Conservation (phyloP, 2,113 vertebrate genomes). For the Pachyramphus minor region DNA sequence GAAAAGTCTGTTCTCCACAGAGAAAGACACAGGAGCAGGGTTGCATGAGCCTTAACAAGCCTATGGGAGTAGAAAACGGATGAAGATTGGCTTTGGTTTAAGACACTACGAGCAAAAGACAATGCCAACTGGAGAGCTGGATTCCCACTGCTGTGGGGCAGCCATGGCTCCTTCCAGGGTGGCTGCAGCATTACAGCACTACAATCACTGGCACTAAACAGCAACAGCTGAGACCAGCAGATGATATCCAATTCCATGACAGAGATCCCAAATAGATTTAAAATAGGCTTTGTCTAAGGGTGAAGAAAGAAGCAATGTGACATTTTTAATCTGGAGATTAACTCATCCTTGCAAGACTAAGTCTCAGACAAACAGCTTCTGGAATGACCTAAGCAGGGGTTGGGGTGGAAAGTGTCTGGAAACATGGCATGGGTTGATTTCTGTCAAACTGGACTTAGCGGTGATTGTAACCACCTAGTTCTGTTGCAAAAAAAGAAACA, state of each 20-base stretch:
- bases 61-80: not conserved
- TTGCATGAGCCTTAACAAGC: not conserved
- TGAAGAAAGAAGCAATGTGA: not conserved
- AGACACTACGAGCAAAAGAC: not conserved
- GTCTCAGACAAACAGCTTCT: not conserved
- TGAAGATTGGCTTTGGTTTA: not conserved
- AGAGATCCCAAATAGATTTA: not conserved
- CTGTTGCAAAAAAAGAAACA: not conserved
- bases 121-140: not conserved
- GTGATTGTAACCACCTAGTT: not conserved
- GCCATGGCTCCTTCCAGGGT: not conserved
- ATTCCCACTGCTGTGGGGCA: not conserved
- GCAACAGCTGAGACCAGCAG: not conserved
- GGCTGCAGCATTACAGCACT: not conserved
- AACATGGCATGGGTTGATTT: not conserved
- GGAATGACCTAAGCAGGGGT: not conserved
- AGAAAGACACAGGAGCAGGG: not conserved
- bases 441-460: not conserved
- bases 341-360: not conserved
- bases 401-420: not conserved
- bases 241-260: not conserved
- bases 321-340: not conserved
- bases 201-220: not conserved
- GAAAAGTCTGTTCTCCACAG: not conserved
- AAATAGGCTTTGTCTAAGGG: not conserved